phyloP scores from a whole-genome alignment of 2,888 invertebrate genomes.

The Pasiphila rectangulata region DNA sequence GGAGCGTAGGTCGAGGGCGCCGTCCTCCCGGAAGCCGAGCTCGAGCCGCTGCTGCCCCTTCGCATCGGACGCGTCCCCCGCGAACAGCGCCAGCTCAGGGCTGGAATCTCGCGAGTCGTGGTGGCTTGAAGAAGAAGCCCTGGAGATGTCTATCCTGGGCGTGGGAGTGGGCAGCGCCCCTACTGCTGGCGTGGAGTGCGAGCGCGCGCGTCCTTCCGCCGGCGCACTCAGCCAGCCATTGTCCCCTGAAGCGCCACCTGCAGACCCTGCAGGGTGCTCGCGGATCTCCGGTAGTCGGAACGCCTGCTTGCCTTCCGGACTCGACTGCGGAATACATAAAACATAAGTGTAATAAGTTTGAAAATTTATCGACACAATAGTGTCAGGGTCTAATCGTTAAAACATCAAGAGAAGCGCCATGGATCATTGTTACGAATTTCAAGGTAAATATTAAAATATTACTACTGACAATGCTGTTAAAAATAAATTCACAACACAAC shows the following conservation, averaged over 20 bases:
- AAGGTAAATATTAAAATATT: too few relatives aligned
- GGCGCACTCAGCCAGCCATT: constrained; percentile 39
- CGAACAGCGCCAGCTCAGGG: constrained; percentile 90
- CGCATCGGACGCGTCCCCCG: constrained; percentile 61
- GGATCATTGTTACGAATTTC: too few relatives aligned
- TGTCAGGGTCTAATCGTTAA: too few relatives aligned
- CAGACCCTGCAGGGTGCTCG: constrained; percentile 63
- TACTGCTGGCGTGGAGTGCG: constrained; percentile 62
- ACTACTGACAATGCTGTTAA: too few relatives aligned
- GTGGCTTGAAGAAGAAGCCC: constrained; percentile 93
- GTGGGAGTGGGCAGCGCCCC: constrained; percentile 83
- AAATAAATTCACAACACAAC: too few relatives aligned
- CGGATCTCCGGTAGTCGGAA: constrained; percentile 72
- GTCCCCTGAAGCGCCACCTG: constrained; percentile 31
- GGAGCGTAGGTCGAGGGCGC: constrained; percentile 90
- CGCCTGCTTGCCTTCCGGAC: constrained; percentile 80
- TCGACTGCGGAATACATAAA: constrained; percentile 64
- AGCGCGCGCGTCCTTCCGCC: constrained; percentile 63
- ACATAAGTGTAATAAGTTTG: too few relatives aligned
- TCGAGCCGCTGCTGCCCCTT: constrained; percentile 55
- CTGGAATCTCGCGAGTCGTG: constrained; percentile 90
- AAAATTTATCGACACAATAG: not conserved
- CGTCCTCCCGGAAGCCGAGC: constrained; percentile 86
- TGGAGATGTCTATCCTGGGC: constrained; percentile 93
- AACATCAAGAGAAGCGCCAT: constrained; percentile 7